Conservation (phyloP, 1,140 invertebrate genomes). For the Episyrphus balteatus region DNA sequence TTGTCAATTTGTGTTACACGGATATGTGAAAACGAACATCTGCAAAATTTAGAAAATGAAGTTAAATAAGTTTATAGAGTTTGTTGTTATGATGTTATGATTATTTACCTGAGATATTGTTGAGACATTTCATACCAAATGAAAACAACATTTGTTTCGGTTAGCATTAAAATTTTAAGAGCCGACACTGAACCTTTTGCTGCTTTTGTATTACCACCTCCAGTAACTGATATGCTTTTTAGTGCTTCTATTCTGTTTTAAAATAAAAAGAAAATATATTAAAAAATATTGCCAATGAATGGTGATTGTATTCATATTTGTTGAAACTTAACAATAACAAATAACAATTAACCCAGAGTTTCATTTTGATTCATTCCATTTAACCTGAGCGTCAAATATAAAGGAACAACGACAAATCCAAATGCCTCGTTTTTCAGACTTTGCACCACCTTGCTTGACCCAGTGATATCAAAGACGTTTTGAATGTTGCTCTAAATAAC, state of each 20-base stretch:
- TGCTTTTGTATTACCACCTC: slow-evolving; percentile 21
- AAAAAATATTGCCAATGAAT: too few species aligned
- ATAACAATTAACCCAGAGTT: too few species aligned
- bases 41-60: slow-evolving; percentile 4
- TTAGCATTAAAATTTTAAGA: slow-evolving; percentile 27
- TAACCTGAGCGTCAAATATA: too few species aligned
- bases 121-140: slow-evolving; percentile 34
- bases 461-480: too few species aligned
- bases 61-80: too few species aligned
- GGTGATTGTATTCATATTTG: background rate
- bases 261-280: background rate
- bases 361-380: too few species aligned
- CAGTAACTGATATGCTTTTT: slow-evolving; percentile 26
- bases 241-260: slow-evolving; percentile 24
- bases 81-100: too few species aligned
- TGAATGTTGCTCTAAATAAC: too few species aligned
- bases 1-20: slow-evolving; percentile 24
- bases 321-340: background rate
- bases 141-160: slow-evolving; percentile 29
- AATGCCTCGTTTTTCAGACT: too few species aligned
- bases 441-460: too few species aligned
- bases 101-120: slow-evolving; percentile 25
- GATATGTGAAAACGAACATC: slow-evolving; percentile 24
- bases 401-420: too few species aligned
- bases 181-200: slow-evolving; percentile 24